Evolutionary conservation across 2,888 invertebrate genomes (phyloP).

Genomic region (Beris chalybata): DNA sequence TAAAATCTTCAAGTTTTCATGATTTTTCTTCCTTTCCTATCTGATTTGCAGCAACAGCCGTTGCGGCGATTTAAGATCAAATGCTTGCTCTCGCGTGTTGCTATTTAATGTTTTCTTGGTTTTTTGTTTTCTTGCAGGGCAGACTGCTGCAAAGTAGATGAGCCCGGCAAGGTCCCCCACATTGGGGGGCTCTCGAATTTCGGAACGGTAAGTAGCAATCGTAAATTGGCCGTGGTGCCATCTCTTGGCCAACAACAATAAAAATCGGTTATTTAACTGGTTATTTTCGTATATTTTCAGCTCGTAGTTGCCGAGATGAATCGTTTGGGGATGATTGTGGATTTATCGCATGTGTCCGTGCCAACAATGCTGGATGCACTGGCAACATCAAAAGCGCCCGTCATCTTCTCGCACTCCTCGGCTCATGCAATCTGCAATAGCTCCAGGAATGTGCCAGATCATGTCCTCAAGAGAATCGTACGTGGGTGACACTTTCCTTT

Average conservation of each 20-base stretch:
- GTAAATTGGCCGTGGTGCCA: background rate
- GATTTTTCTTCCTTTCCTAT: background rate
- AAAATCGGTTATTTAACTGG: background rate
- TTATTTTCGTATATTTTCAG: constrained; percentile 54
- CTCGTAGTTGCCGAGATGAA: constrained; percentile 85
- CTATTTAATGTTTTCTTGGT: background rate
- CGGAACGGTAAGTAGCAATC: constrained; percentile 61
- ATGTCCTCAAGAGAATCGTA: constrained; percentile 70
- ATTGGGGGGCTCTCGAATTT: constrained; percentile 65
- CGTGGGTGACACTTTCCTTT: constrained; percentile 41
- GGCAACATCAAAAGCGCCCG: constrained; percentile 75
- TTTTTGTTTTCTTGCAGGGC: constrained; percentile 56
- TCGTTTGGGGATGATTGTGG: constrained; percentile 84
- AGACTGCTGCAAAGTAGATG: constrained; percentile 67
- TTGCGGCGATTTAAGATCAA: background rate
- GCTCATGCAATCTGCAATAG: constrained; percentile 80
- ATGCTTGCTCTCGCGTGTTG: too few species aligned
- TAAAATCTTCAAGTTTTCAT: constrained; percentile 1
- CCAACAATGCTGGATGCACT: constrained; percentile 81
- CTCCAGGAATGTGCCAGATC: constrained; percentile 79
- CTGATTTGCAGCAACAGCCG: background rate
- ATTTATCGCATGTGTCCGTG: constrained; percentile 78
- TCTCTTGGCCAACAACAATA: background rate
- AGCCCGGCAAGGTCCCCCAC: constrained; percentile 63
- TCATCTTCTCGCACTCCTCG: constrained; percentile 84